Evolutionary conservation across 1,140 invertebrate genomes (phyloP), one percentile per base, ranked within the genome.

Genomic region (Trichonephila clavata): DNA sequence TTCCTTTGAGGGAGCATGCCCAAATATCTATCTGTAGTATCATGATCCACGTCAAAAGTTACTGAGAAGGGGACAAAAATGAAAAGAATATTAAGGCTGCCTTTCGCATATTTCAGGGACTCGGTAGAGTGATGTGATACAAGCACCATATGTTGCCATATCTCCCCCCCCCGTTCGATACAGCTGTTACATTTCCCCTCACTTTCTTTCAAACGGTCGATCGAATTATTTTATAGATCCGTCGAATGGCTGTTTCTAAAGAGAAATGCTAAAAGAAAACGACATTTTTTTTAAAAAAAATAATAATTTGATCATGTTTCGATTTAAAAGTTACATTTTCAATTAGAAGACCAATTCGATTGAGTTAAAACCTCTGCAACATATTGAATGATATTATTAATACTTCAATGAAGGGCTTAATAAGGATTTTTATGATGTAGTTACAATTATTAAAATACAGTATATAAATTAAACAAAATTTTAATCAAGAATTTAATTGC

Each of bases 181-280:
- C 90, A 91, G 90, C 90, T 91, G 90, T 91, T 91, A 91, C 80
- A 83, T 43, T 91, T 83, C 32, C 77, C 90, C 20, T 57, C 18
- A 16, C 84, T 86, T 39, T 63, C 84, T 32, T 61, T 32, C 43
- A 50, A 59, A 3, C 7, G 10, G 21, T 24, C 20, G 81, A 84
- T 59, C n/a, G 81, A 84, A 84, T 18, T 57, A n/a, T 84, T 21
- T 84, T 84, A 16, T 7, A 20, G 16, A 20, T 84, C 21, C 4
- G 14, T 59, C 10, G 39, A 21, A 24, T 57, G 81, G n/a, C 7
- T 50, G 50, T 50, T 50, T 50, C 10, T 13, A 50, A 50, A 50
- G 7, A 13, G 10, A 50, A 50, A 50, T 50, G 10, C 10, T 50
- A 5, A 27, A 24, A 0, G 27, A 39, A 77, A 77, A 77, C 16